Conservation (phyloP, 2,113 vertebrate species). For the Lepus europaeus region DNA sequence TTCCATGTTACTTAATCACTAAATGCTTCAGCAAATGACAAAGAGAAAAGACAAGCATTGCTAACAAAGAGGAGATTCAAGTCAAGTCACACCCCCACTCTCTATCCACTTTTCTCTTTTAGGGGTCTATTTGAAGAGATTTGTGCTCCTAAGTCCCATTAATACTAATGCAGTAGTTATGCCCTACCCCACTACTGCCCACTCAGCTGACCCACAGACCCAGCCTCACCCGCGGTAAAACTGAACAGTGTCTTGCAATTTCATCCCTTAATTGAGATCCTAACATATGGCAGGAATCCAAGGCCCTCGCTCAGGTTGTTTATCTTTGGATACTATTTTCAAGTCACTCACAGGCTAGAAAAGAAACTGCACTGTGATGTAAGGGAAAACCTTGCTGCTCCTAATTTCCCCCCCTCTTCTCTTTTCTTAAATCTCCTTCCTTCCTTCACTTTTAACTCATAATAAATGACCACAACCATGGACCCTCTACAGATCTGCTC, state of each 20-base stretch:
- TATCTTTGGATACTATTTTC: slow-evolving; percentile 85
- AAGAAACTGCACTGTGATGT: slow-evolving; percentile 84
- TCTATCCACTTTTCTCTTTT: slow-evolving; percentile 57
- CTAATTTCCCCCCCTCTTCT: slow-evolving; percentile 57
- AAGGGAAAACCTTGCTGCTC: slow-evolving; percentile 80
- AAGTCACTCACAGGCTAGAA: slow-evolving; percentile 84
- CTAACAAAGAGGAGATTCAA: slow-evolving; percentile 70
- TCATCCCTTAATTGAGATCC: slow-evolving; percentile 88
- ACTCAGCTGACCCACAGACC: slow-evolving; percentile 81
- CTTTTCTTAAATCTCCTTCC: slow-evolving; percentile 57
- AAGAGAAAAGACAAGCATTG: slow-evolving; percentile 62
- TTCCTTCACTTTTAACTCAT: slow-evolving; percentile 66
- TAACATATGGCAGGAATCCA: slow-evolving; percentile 86
- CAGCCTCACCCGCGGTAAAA: slow-evolving; percentile 80
- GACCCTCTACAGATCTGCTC: slow-evolving; percentile 70
- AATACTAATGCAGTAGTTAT: slow-evolving; percentile 61
- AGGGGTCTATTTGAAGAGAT: slow-evolving; percentile 63
- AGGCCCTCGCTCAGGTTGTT: slow-evolving; percentile 85
- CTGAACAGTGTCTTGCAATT: slow-evolving; percentile 84
- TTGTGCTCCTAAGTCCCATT: slow-evolving; percentile 42
- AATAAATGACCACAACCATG: slow-evolving; percentile 70
- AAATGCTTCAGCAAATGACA: slow-evolving; percentile 71
- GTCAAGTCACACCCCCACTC: slow-evolving; percentile 64
- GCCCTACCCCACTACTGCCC: slow-evolving; percentile 49
- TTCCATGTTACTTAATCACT: slow-evolving; percentile 53